Base-by-base conservation (phyloP, 2,797 vertebrate species). In the Epinephelus coioides region DNA sequence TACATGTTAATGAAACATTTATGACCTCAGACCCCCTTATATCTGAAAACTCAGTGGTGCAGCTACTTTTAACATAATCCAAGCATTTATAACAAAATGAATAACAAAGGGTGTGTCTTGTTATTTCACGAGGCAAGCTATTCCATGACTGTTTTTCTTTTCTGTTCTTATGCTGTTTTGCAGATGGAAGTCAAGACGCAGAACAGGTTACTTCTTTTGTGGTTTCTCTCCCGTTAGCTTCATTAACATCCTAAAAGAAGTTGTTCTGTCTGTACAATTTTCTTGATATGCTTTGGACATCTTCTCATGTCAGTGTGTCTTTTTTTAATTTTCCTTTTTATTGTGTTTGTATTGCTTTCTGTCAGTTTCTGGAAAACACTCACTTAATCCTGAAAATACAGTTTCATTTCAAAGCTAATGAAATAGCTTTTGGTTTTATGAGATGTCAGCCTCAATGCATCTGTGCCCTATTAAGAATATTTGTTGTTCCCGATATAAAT, bases 161-260 rank as follows among this genome's bases (percentile, higher is more conserved):
- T 84, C 40, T 86, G 51, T 84, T 15, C 69, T 75, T 78, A 15
- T 77, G 46, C 71, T 94, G 81, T 93, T 93, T 96, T 95, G 84
- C 97, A 99, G 97, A 97, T 95, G 96, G 94, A 94, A 96, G 94
- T 93, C 97, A 91, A 96, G 96, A 94, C 94, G 96, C 94, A 90
- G 94, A 96, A 89, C 97, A 98, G 97, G 97, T 99, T 96, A 94
- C 93, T 66, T 77, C 0, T 85, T 86, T 86, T 72, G 78, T 79
- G 67, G 63, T 84, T 78, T 79, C 21, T 86, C 44, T 66, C 3
- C 9, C 14, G 6, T 76, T 82, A 47, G 64, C 64, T 76, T 56
- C 27, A 40, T 12, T 59, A 65, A 63, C 23, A 75, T 76, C 18
- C 18, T 27, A 25, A 57, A 69, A 23, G 1, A 57, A n/a, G 21